Conservation (phyloP, 2,888 invertebrate genomes). For the Leptinotarsa tumamoca region DNA sequence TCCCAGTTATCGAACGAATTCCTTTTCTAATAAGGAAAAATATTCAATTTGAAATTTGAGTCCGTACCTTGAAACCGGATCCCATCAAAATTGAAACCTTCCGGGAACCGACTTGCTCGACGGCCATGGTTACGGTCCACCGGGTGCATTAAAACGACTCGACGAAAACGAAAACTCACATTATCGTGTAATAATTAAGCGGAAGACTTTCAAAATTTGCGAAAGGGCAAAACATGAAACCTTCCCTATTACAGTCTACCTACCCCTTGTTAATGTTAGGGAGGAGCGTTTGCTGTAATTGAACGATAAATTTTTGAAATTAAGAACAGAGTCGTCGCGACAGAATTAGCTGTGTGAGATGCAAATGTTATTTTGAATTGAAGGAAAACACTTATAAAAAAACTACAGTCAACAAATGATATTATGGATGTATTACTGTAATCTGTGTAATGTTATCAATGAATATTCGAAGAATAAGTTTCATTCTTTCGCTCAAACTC, state of each 20-base stretch:
- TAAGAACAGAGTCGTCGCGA: constrained; percentile 2
- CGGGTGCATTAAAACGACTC: constrained; percentile 11
- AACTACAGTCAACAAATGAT: too few relatives aligned
- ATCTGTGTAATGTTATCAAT: too few relatives aligned
- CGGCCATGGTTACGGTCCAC: constrained; percentile 18
- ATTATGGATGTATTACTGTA: too few relatives aligned
- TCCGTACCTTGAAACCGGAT: background rate
- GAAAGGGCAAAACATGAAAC: constrained; percentile 15
- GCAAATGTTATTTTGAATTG: background rate
- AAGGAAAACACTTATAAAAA: background rate
- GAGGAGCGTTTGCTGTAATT: constrained; percentile 7
- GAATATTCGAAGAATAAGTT: too few relatives aligned
- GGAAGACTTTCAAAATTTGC: constrained; percentile 18
- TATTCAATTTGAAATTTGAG: background rate
- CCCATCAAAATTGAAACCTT: background rate
- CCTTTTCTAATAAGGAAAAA: background rate
- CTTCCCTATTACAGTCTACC: constrained; percentile 7
- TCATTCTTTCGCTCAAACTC: too few relatives aligned
- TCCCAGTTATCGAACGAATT: background rate
- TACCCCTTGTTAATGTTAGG: constrained; percentile 18
- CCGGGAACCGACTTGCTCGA: background rate
- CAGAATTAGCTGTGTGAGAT: constrained; percentile 1
- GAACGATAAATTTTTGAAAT: constrained; percentile 19
- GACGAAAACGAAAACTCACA: constrained; percentile 14
- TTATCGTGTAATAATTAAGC: constrained; percentile 20